Evolutionary conservation across 2,888 invertebrate genomes (phyloP).

Genomic region (Heliconius ismenius): DNA sequence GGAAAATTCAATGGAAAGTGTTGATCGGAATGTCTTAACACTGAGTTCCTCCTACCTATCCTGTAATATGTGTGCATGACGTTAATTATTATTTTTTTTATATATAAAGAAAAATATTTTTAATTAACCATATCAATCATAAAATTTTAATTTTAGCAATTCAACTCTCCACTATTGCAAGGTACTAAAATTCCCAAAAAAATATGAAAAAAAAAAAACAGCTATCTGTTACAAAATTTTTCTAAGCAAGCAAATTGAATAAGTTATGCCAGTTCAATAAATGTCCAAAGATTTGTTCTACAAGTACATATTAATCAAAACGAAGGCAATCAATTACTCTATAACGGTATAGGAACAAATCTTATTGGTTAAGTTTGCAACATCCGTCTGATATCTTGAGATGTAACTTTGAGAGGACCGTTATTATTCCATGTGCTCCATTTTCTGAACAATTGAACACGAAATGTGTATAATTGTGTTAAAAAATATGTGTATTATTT

Average conservation of each 20-base stretch:
- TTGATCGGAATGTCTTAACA: not conserved
- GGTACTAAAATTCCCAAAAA: not conserved
- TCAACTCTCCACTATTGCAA: not conserved
- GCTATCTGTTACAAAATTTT: not conserved
- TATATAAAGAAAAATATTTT: not conserved
- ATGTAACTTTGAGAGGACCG: not conserved
- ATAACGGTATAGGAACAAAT: not conserved
- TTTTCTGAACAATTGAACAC: not conserved
- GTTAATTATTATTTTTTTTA: not conserved
- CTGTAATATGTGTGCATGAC: no score
- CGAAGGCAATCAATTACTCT: slow-evolving; percentile 1
- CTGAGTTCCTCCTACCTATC: no score
- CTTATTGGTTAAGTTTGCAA: not conserved
- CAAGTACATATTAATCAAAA: slow-evolving; percentile 5
- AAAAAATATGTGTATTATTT: not conserved
- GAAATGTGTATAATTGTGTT: slow-evolving; percentile 3
- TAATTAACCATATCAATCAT: not conserved
- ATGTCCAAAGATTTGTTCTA: not conserved
- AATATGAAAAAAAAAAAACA: not conserved
- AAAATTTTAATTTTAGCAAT: not conserved
- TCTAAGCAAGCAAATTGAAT: not conserved
- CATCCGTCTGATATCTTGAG: not conserved
- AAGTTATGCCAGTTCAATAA: not conserved
- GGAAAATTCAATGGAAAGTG: not conserved
- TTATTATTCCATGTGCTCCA: no score